A percentile compares a stretch with the other conserved stretches of the same genome.
Conservation (phyloP, 1,140 invertebrate genomes). For the Drosophila ambigua region DNA sequence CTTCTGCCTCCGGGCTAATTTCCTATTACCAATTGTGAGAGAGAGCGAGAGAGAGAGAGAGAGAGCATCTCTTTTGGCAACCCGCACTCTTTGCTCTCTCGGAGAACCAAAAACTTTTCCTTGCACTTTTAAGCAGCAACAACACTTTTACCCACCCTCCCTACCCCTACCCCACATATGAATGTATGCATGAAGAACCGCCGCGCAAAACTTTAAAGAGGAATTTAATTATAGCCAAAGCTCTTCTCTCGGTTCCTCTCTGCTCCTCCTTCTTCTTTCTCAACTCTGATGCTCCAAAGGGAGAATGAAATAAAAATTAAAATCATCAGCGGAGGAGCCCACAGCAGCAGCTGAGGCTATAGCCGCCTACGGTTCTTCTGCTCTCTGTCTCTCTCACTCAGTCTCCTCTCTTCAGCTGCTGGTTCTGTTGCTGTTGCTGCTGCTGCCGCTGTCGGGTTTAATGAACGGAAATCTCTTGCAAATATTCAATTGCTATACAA, state of each 20-base stretch:
- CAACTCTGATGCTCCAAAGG: conserved; percentile 5
- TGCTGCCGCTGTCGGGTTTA: conserved; percentile 71
- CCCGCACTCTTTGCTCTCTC: neutral
- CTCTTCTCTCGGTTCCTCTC: conserved; percentile 7
- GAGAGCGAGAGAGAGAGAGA: too few relatives aligned
- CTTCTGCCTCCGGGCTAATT: conserved; percentile 3
- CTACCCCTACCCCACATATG: too few relatives aligned
- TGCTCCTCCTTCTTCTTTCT: conserved; percentile 4
- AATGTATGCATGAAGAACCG: conserved; percentile 16
- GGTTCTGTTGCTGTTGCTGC: conserved; percentile 20
- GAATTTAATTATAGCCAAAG: conserved; percentile 75
- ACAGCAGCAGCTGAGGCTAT: conserved; percentile 17
- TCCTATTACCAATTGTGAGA: conserved; percentile 22
- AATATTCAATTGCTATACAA: conserved; percentile 83
- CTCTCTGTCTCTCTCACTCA: neutral
- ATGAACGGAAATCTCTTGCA: conserved; percentile 82
- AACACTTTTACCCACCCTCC: too few relatives aligned
- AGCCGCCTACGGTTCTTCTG: conserved; percentile 28
- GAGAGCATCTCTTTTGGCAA: conserved; percentile 7
- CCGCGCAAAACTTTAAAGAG: conserved; percentile 60
- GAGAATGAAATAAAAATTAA: conserved; percentile 46
- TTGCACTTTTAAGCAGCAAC: neutral
- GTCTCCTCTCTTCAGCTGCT: conserved; percentile 8
- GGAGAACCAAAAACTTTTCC: neutral
- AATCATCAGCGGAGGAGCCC: conserved; percentile 31